Evolutionary conservation across 2,113 vertebrate genomes (phyloP).

Genomic region (Opisthocomus hoazin): DNA sequence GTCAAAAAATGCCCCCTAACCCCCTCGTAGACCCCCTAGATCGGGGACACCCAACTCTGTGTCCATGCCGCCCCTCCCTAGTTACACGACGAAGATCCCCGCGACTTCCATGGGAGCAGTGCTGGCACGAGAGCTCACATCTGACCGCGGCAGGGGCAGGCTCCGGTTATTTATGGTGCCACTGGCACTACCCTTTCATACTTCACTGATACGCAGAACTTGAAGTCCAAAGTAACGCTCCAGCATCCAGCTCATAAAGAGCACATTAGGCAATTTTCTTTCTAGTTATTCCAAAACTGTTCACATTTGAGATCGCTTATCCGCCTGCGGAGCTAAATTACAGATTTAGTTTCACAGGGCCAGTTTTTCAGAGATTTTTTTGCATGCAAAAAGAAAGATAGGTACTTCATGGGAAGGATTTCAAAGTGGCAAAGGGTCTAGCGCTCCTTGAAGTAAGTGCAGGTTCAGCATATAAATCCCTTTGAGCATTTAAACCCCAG

Average conservation of each 20-base stretch:
- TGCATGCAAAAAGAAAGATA: rapidly evolving
- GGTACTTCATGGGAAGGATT: neutral
- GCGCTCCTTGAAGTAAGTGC: neutral
- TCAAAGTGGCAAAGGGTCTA: neutral
- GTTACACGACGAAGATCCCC: neutral
- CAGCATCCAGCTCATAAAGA: neutral
- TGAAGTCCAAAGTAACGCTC: neutral
- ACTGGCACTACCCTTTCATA: neutral
- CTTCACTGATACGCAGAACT: neutral
- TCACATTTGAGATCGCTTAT: neutral
- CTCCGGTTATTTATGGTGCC: neutral
- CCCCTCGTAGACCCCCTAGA: rapidly evolving
- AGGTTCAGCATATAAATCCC: neutral
- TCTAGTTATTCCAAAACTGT: neutral
- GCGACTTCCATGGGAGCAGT: neutral
- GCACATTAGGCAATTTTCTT: neutral
- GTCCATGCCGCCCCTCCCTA: no score
- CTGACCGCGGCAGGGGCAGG: neutral
- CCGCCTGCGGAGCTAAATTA: neutral
- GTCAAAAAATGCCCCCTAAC: neutral
- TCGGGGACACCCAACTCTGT: neutral
- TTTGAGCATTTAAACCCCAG: neutral
- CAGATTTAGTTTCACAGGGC: neutral
- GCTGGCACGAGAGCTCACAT: neutral
- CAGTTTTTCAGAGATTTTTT: neutral